These are phyloP conservation scores for Anoplopoma fimbria DNA, from an alignment of 2,113 vertebrate genomes.

Conservation along the genomic window DNA sequence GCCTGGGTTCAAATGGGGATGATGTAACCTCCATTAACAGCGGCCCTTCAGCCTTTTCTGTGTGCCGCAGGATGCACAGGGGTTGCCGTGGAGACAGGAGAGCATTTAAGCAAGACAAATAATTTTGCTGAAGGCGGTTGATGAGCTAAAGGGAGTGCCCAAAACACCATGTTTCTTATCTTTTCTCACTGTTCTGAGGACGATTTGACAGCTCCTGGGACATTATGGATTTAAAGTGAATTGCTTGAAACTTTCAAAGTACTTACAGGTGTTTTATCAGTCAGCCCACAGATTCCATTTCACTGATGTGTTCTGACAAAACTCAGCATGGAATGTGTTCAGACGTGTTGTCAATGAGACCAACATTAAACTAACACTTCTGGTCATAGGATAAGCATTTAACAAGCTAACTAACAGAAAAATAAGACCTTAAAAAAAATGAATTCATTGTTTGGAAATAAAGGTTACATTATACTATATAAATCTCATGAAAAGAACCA, in stretches of 20 bases:
- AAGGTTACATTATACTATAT: background rate
- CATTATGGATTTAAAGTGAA: background rate
- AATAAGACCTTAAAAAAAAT: background rate
- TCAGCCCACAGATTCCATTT: background rate
- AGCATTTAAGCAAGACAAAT: constrained; percentile 42
- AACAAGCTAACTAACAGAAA: background rate
- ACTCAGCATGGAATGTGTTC: background rate
- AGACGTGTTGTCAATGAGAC: background rate
- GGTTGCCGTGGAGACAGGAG: constrained; percentile 23
- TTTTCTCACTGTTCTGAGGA: background rate
- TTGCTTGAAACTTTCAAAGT: background rate
- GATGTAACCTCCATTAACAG: constrained; percentile 32
- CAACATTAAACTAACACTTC: background rate
- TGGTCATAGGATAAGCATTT: background rate
- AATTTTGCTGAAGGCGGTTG: constrained; percentile 9
- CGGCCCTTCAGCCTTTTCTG: constrained; percentile 11
- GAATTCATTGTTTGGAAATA: background rate
- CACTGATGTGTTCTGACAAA: background rate
- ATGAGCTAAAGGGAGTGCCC: constrained; percentile 16
- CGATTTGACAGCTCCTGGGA: background rate
- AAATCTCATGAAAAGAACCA: background rate
- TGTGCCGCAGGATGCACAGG: background rate
- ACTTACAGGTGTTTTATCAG: background rate
- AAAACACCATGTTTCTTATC: background rate
- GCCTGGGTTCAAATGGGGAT: constrained; percentile 30